phyloP scores from a whole-genome alignment of 2,888 invertebrate species.

The Drosophila glabriapex region DNA sequence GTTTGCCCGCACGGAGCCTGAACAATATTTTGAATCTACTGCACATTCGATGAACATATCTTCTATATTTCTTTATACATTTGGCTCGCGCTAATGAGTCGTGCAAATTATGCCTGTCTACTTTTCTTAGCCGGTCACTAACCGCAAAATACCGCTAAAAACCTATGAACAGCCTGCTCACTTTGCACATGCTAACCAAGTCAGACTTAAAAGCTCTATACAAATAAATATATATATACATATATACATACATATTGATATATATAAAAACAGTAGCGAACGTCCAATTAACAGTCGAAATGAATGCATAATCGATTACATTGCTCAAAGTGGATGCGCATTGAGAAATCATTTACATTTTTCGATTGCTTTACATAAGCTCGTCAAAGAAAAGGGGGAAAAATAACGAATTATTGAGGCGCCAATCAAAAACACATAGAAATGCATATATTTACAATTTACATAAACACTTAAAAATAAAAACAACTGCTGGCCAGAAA shows the following conservation, averaged over 20 bases:
- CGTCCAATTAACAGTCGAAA: slow-evolving; percentile 53
- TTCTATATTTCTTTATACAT: slow-evolving; percentile 9
- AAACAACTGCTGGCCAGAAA: slow-evolving; percentile 56
- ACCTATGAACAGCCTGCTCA: neutral
- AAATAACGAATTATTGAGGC: slow-evolving; percentile 35
- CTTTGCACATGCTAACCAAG: slow-evolving; percentile 31
- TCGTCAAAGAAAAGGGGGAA: slow-evolving; percentile 11
- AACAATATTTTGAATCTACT: slow-evolving; percentile 46
- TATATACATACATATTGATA: neutral
- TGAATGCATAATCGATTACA: slow-evolving; percentile 70
- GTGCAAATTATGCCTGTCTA: slow-evolving; percentile 34
- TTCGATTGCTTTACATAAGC: slow-evolving; percentile 68
- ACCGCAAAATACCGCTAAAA: slow-evolving; percentile 46
- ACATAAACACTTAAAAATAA: slow-evolving; percentile 64
- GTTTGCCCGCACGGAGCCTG: slow-evolving; percentile 41
- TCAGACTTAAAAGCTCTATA: slow-evolving; percentile 17
- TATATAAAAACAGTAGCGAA: slow-evolving; percentile 48
- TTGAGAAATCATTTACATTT: slow-evolving; percentile 69
- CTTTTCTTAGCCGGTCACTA: slow-evolving; percentile 37
- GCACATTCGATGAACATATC: slow-evolving; percentile 12
- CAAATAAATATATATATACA: neutral
- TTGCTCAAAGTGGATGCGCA: slow-evolving; percentile 26
- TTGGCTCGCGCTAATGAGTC: slow-evolving; percentile 46
- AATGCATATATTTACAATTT: slow-evolving; percentile 40
- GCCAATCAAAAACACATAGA: slow-evolving; percentile 42